Evolutionary conservation across 2,113 vertebrate genomes (phyloP).

Genomic region (Dendrocopos noguchii): DNA sequence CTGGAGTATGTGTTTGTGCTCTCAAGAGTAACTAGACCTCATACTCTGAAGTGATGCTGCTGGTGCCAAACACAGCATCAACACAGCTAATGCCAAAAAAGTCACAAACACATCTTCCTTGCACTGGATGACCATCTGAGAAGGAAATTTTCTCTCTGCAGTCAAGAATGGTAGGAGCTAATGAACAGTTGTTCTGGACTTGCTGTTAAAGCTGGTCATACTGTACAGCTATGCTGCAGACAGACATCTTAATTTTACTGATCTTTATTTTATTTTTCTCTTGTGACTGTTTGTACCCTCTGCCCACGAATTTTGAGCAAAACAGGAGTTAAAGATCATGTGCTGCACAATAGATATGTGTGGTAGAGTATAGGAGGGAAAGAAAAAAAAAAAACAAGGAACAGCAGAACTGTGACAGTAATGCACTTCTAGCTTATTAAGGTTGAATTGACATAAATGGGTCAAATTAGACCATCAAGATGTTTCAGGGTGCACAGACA

Average conservation of each 20-base stretch:
- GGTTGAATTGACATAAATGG: background rate
- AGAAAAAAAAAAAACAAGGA: background rate
- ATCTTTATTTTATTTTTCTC: background rate
- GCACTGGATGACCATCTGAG: background rate
- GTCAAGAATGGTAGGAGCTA: accelerated
- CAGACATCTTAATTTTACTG: background rate
- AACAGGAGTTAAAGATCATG: background rate
- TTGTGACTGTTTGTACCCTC: background rate
- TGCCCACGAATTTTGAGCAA: background rate
- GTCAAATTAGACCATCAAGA: background rate
- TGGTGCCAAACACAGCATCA: background rate
- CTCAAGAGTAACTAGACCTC: background rate
- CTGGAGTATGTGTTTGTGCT: background rate
- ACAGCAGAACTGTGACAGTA: background rate
- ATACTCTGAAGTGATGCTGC: background rate
- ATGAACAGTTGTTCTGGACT: background rate
- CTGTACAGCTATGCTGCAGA: background rate
- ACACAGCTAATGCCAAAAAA: background rate
- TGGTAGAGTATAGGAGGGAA: background rate
- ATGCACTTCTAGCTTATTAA: background rate
- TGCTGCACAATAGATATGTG: background rate
- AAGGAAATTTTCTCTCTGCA: background rate
- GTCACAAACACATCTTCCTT: background rate
- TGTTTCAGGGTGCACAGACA: background rate
- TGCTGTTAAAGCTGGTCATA: background rate